These are phyloP conservation scores for Camelus bactrianus DNA, from an alignment of 2,113 vertebrate species.

Conservation along the genomic window DNA sequence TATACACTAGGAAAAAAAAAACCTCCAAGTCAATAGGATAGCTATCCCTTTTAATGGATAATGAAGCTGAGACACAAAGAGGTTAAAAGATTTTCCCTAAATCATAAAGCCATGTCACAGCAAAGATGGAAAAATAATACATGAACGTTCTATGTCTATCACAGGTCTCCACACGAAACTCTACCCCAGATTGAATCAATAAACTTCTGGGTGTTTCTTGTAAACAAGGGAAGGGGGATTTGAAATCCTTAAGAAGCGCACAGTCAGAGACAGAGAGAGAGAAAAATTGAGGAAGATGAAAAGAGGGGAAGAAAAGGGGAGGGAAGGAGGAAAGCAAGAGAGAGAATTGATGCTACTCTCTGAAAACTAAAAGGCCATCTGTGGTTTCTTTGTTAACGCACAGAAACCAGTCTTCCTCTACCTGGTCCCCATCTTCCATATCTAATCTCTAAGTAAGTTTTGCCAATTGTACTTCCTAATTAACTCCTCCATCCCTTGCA, in stretches of 20 bases:
- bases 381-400: neutral
- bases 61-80: neutral
- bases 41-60: neutral
- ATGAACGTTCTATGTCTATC: neutral
- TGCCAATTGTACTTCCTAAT: neutral
- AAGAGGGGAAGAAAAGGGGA: neutral
- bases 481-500: neutral
- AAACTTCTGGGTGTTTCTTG: neutral
- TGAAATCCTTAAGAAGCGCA: neutral
- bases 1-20: neutral
- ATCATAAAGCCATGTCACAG: neutral
- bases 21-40: neutral
- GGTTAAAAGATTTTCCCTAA: neutral
- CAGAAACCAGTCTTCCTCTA: neutral
- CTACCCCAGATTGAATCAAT: neutral
- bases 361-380: neutral
- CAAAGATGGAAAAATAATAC: neutral
- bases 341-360: neutral
- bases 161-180: constrained; percentile 24
- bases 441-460: neutral
- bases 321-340: neutral
- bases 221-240: neutral
- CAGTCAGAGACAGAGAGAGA: neutral
- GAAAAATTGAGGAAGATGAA: neutral
- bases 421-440: neutral